Evolutionary conservation across 2,888 invertebrate species (phyloP).

Genomic region (Drosophila atripex): DNA sequence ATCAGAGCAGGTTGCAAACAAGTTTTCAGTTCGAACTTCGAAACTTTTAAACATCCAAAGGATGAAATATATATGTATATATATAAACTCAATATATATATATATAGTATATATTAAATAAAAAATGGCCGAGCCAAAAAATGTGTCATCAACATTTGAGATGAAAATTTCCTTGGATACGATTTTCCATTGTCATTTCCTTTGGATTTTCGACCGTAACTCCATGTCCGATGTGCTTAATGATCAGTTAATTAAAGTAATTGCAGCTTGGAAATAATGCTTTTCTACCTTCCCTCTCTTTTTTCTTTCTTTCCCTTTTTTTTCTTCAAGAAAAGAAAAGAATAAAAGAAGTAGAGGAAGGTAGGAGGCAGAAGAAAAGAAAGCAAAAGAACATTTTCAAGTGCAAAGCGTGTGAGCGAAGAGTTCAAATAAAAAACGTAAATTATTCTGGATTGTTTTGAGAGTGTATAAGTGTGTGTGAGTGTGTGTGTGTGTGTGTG

Average conservation of each 20-base stretch:
- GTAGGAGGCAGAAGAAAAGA: constrained; percentile 43
- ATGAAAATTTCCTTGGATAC: constrained; percentile 5
- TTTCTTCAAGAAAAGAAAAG: constrained; percentile 32
- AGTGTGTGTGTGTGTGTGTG: constrained; percentile 1
- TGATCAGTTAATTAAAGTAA: constrained; percentile 79
- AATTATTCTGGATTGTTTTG: constrained; percentile 13
- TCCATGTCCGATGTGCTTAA: constrained; percentile 61
- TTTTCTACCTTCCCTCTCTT: constrained; percentile 41
- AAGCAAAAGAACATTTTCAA: constrained; percentile 63
- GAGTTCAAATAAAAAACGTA: constrained; percentile 68
- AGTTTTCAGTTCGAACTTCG: constrained; percentile 42
- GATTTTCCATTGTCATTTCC: constrained; percentile 73
- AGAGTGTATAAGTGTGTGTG: neutral
- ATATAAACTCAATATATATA: neutral
- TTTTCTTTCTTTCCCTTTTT: constrained; percentile 5
- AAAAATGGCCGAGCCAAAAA: constrained; percentile 38
- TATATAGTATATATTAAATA: neutral
- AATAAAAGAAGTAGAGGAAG: constrained; percentile 24
- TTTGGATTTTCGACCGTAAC: constrained; percentile 22
- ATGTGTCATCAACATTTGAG: constrained; percentile 29
- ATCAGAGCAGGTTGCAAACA: constrained; percentile 77
- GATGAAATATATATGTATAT: constrained; percentile 14
- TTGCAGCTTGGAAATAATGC: constrained; percentile 55
- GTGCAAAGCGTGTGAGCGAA: constrained; percentile 72
- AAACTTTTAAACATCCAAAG: constrained; percentile 17